phyloP scores from a whole-genome alignment of 1,140 invertebrate species.

The Drosophila virilis region DNA sequence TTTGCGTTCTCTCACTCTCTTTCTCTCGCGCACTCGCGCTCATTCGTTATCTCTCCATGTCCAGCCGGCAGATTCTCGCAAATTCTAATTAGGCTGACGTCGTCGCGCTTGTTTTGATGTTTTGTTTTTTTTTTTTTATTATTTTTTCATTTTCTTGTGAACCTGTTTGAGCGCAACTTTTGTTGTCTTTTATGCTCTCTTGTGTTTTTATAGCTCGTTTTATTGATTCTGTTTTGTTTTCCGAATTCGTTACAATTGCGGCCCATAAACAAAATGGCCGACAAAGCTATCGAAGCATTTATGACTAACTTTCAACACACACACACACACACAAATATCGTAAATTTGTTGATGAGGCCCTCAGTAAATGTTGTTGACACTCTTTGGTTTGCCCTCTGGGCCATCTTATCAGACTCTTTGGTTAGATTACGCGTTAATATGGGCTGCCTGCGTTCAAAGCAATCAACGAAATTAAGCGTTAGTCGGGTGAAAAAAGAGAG shows the following conservation, averaged over 20 bases:
- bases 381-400: slow-evolving; percentile 2
- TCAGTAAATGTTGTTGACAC: slow-evolving; percentile 27
- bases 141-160: slow-evolving; percentile 39
- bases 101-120: slow-evolving; percentile 27
- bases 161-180: slow-evolving; percentile 35
- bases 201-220: slow-evolving; percentile 57
- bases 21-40: slow-evolving; percentile 11
- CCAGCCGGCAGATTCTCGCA: slow-evolving; percentile 44
- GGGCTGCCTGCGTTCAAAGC: not conserved
- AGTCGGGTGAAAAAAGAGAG: slow-evolving; percentile 1
- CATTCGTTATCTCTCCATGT: not conserved
- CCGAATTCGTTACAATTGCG: slow-evolving; percentile 66
- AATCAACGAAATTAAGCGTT: slow-evolving; percentile 31
- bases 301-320: slow-evolving; percentile 20
- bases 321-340: not conserved
- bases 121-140: slow-evolving; percentile 24
- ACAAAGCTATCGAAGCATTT: slow-evolving; percentile 34
- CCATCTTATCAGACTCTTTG: slow-evolving; percentile 10
- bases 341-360: slow-evolving; percentile 21
- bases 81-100: slow-evolving; percentile 25
- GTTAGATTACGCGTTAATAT: slow-evolving; percentile 28
- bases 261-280: slow-evolving; percentile 54
- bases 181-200: slow-evolving; percentile 24
- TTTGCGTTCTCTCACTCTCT: not conserved
- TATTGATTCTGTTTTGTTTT: slow-evolving; percentile 76